phyloP scores from a whole-genome alignment of 2,888 invertebrate genomes.

The Tribolium freemani region DNA sequence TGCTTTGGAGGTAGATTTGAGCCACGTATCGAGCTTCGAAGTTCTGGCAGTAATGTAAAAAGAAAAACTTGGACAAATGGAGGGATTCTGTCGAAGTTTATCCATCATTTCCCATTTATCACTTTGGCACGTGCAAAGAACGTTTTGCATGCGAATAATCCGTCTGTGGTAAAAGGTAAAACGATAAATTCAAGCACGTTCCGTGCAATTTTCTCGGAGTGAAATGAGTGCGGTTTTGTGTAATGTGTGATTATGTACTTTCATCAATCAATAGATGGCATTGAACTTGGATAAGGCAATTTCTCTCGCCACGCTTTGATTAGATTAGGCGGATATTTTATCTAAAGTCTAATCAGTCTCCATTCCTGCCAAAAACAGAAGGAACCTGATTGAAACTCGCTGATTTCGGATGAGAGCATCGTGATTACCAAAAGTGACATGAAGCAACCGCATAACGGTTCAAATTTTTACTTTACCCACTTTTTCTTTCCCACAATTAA shows the following conservation, averaged over 20 bases:
- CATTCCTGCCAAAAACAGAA: not conserved
- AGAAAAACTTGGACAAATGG: no score
- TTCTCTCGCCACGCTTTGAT: slow-evolving; percentile 9
- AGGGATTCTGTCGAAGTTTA: not conserved
- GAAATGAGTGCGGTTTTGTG: slow-evolving; percentile 22
- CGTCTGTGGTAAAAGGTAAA: not conserved
- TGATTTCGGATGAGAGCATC: not conserved
- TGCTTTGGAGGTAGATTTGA: no score
- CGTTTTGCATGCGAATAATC: not conserved
- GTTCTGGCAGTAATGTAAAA: no score
- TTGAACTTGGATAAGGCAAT: slow-evolving; percentile 18
- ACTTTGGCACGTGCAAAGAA: not conserved
- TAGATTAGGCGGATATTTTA: slow-evolving; percentile 13
- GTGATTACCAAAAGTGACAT: not conserved
- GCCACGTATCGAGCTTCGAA: no score
- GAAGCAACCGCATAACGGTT: slow-evolving; percentile 7
- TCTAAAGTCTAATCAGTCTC: not conserved
- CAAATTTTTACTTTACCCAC: not conserved
- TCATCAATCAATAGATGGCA: slow-evolving; percentile 28
- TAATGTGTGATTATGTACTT: slow-evolving; percentile 23
- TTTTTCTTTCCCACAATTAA: slow-evolving; percentile 21
- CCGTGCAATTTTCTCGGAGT: slow-evolving; percentile 6
- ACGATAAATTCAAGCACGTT: not conserved
- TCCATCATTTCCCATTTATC: not conserved
- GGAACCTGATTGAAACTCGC: not conserved